These are phyloP conservation scores for Sebastes itinus DNA, from an alignment of 2,797 vertebrate genomes.

Conservation along the genomic window DNA sequence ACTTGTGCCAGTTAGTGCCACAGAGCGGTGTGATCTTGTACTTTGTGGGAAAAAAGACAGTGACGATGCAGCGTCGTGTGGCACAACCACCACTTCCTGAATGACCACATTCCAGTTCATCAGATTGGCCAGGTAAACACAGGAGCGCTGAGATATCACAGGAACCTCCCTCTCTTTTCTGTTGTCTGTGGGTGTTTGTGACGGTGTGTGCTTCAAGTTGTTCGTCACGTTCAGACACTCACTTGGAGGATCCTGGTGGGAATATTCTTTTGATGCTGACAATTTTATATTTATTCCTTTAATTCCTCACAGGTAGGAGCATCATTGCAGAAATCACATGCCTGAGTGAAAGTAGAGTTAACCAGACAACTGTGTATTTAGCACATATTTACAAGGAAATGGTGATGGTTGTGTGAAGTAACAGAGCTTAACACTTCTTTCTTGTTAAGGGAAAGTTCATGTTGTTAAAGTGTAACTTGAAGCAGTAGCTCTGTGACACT, in stretches of 20 bases:
- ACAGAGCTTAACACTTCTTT: neutral
- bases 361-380: no score
- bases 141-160: conserved; percentile 21
- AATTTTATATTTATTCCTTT: neutral
- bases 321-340: neutral
- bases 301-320: conserved; percentile 64
- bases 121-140: conserved; percentile 60
- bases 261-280: neutral
- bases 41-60: neutral
- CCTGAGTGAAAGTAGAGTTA: neutral
- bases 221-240: conserved; percentile 11
- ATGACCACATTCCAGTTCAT: conserved; percentile 75
- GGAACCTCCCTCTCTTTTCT: conserved; percentile 48
- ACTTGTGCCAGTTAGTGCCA: no score
- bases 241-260: conserved; percentile 1
- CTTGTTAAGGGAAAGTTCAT: neutral
- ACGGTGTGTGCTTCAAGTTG: neutral
- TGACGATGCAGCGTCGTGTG: neutral
- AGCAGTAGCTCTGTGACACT: neutral
- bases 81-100: conserved; percentile 72
- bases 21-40: neutral
- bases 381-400: neutral
- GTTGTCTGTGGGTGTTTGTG: conserved; percentile 47
- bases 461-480: conserved; percentile 45
- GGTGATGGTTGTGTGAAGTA: neutral